Evolutionary conservation across 2,888 invertebrate genomes (phyloP).

Genomic region (Anoplius nigerrimus): DNA sequence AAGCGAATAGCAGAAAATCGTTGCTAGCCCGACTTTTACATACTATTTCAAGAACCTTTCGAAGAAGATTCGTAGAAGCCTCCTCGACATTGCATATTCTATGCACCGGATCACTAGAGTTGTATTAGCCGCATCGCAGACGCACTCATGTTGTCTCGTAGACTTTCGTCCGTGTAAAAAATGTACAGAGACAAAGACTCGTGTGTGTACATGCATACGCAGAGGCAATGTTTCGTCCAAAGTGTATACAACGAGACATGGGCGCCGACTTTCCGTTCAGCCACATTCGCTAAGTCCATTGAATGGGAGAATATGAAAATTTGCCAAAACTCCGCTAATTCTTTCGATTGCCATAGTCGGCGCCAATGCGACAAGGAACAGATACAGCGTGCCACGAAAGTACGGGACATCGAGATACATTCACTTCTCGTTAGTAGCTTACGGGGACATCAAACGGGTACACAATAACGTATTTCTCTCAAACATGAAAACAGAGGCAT

Average conservation of each 20-base stretch:
- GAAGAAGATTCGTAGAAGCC: no score
- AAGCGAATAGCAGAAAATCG: no score
- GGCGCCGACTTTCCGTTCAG: conserved; percentile 29
- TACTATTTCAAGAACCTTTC: no score
- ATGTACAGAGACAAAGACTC: conserved; percentile 8
- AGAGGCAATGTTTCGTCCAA: conserved; percentile 25
- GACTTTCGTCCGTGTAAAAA: conserved; percentile 1
- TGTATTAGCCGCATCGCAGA: conserved; percentile 61
- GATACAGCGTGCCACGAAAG: conserved; percentile 25
- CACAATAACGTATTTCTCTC: no score
- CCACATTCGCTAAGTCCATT: not conserved
- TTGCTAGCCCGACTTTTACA: no score
- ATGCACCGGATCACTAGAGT: conserved; percentile 51
- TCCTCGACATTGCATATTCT: conserved; percentile 31
- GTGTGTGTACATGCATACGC: conserved; percentile 44
- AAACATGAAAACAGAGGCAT: no score
- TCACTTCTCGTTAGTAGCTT: conserved; percentile 24
- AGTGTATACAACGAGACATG: conserved; percentile 22
- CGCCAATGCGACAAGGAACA: conserved; percentile 27
- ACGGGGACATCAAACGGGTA: conserved; percentile 9
- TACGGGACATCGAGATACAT: conserved; percentile 31
- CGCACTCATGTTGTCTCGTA: conserved; percentile 52
- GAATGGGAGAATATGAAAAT: not conserved
- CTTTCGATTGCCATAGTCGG: conserved; percentile 10
- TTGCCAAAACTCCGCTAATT: not conserved